These are phyloP conservation scores for Australoheros scitulus DNA, from an alignment of 2,113 vertebrate genomes.

Conservation along the genomic window DNA sequence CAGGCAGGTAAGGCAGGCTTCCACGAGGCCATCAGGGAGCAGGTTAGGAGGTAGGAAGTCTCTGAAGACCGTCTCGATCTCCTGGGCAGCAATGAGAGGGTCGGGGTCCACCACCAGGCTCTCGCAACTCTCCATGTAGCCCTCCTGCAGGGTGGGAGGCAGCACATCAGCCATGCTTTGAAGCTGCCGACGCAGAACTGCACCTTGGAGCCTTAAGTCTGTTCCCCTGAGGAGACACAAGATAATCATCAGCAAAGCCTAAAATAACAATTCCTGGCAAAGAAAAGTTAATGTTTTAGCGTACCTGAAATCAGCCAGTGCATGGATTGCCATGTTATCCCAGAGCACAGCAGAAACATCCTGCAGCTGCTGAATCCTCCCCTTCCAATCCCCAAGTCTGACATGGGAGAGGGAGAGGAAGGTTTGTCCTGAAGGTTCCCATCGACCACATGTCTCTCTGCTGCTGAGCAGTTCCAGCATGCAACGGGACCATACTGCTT, in stretches of 20 bases:
- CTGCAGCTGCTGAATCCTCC: slow-evolving; percentile 88
- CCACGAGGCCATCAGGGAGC: slow-evolving; percentile 85
- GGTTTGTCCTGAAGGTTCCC: slow-evolving; percentile 83
- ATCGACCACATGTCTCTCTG: slow-evolving; percentile 74
- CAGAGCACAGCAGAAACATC: slow-evolving; percentile 86
- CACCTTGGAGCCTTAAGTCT: slow-evolving; percentile 86
- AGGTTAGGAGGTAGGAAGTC: slow-evolving; percentile 80
- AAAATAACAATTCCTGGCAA: not conserved
- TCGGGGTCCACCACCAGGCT: slow-evolving; percentile 78
- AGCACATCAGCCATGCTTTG: slow-evolving; percentile 85
- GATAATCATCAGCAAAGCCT: not conserved
- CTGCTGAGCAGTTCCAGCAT: slow-evolving; percentile 89
- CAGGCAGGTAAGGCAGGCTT: slow-evolving; percentile 84
- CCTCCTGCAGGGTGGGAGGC: slow-evolving; percentile 81
- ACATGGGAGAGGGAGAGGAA: slow-evolving; percentile 86
- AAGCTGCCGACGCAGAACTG: slow-evolving; percentile 85
- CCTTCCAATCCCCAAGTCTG: slow-evolving; percentile 89
- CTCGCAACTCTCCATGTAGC: slow-evolving; percentile 85
- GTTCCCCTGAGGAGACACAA: slow-evolving; percentile 73
- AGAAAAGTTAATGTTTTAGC: not conserved
- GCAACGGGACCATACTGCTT: slow-evolving; percentile 90
- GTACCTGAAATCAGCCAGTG: slow-evolving; percentile 88
- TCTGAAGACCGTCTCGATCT: slow-evolving; percentile 82
- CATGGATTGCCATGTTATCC: slow-evolving; percentile 87
- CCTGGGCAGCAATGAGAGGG: slow-evolving; percentile 79